Evolutionary conservation across 2,888 invertebrate species (phyloP).

Genomic region (Suillia variegata): DNA sequence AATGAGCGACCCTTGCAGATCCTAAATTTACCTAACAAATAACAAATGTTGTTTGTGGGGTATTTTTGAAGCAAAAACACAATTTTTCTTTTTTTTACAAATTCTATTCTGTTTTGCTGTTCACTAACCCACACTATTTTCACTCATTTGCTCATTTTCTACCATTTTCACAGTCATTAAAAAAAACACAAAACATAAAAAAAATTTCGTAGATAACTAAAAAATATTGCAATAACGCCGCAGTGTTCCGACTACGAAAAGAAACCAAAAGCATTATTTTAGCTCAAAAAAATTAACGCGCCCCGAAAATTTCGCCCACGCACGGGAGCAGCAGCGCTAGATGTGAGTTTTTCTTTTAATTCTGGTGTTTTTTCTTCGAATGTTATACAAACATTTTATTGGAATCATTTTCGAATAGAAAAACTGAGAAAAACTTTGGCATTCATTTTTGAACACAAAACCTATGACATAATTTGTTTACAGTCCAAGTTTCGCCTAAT

Average conservation of each 20-base stretch:
- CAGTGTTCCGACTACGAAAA: not conserved
- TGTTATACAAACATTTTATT: conserved; percentile 5
- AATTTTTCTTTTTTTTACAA: too few species aligned
- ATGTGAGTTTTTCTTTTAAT: not conserved
- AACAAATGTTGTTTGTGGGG: too few species aligned
- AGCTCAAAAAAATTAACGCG: not conserved
- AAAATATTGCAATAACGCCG: not conserved
- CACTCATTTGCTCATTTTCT: conserved; percentile 2
- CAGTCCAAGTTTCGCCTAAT: too few species aligned
- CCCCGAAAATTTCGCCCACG: not conserved
- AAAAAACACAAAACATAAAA: conserved; percentile 7
- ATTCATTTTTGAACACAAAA: not conserved
- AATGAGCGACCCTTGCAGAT: too few species aligned
- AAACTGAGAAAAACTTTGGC: not conserved
- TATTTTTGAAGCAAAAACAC: too few species aligned
- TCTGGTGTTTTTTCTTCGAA: not conserved
- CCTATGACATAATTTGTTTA: too few species aligned
- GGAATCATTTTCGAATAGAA: not conserved
- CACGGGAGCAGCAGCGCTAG: not conserved
- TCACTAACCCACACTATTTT: conserved; percentile 14
- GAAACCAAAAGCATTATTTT: not conserved
- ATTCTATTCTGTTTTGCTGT: not conserved
- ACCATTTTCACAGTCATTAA: conserved; percentile 19
- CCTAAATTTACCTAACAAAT: too few species aligned
- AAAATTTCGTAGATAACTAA: not conserved